These are phyloP conservation scores for Adoxophyes honmai DNA, from an alignment of 1,140 invertebrate genomes.

Conservation along the genomic window DNA sequence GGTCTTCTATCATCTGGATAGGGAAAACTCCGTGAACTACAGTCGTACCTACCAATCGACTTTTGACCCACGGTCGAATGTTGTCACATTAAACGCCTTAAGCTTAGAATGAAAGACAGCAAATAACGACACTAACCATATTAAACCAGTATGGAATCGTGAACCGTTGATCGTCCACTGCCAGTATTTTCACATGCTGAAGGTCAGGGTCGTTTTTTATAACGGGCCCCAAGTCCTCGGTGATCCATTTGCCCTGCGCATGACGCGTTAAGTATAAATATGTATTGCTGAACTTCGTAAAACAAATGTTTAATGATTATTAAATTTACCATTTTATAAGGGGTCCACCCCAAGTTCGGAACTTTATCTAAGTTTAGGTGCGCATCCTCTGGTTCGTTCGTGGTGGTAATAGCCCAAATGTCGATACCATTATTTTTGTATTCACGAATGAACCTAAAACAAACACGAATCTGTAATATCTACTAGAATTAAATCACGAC, in stretches of 20 bases:
- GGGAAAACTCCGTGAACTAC: too few relatives aligned
- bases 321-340: conserved; percentile 66
- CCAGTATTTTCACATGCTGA: conserved; percentile 78
- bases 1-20: conserved; percentile 72
- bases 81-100: too few relatives aligned
- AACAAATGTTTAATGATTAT: neutral
- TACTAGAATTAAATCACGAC: too few relatives aligned
- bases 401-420: conserved; percentile 80
- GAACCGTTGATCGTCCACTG: conserved; percentile 81
- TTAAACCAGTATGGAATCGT: conserved; percentile 80
- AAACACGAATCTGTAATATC: too few relatives aligned
- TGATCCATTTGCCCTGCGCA: conserved; percentile 79
- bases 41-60: too few relatives aligned
- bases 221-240: conserved; percentile 79
- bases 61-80: too few relatives aligned
- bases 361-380: conserved; percentile 79
- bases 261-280: conserved; percentile 2
- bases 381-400: conserved; percentile 80
- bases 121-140: conserved; percentile 74
- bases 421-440: conserved; percentile 71
- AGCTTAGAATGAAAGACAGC: too few relatives aligned
- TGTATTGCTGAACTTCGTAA: neutral
- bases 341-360: conserved; percentile 85
- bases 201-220: conserved; percentile 72
- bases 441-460: conserved; percentile 69